A percentile compares a stretch with the other conserved stretches of the same genome.
Conservation (phyloP, 2,888 invertebrate genomes). For the Epistrophella euchroma region DNA sequence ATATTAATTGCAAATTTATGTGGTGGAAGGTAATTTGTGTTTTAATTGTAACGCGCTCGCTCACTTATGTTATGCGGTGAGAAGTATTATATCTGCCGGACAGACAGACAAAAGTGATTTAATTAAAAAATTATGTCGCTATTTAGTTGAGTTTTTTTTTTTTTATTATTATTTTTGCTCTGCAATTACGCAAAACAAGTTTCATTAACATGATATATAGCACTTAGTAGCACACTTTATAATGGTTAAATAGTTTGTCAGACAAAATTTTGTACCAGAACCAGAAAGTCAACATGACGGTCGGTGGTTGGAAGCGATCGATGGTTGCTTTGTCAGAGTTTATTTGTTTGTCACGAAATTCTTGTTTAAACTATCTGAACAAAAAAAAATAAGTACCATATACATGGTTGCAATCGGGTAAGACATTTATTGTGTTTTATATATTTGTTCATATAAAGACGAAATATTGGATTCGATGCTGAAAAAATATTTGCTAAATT, state of each 20-base stretch:
- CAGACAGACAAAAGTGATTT: constrained; percentile 60
- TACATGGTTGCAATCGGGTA: constrained; percentile 50
- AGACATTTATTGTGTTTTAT: constrained; percentile 7
- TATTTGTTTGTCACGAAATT: constrained; percentile 71
- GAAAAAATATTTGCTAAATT: neutral
- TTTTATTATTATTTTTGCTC: constrained; percentile 5
- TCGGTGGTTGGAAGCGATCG: neutral
- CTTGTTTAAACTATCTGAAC: constrained; percentile 48
- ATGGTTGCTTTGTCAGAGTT: neutral
- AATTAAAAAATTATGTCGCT: constrained; percentile 65
- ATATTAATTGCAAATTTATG: constrained; percentile 56
- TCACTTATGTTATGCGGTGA: constrained; percentile 22
- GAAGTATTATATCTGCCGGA: constrained; percentile 31
- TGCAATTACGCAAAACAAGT: constrained; percentile 72
- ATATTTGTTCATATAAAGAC: neutral
- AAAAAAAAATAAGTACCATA: neutral
- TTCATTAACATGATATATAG: constrained; percentile 73
- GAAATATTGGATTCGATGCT: neutral
- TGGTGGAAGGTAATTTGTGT: constrained; percentile 51
- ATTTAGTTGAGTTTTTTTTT: constrained; percentile 12
- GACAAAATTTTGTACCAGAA: constrained; percentile 62
- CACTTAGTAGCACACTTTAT: constrained; percentile 67
- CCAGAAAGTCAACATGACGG: constrained; percentile 39
- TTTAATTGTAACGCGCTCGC: constrained; percentile 55
- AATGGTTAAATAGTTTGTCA: constrained; percentile 60